Percentiles rank a stretch among this genome's conserved stretches.
Conservation (phyloP, 1,140 invertebrate species). For the Sitophilus oryzae region DNA sequence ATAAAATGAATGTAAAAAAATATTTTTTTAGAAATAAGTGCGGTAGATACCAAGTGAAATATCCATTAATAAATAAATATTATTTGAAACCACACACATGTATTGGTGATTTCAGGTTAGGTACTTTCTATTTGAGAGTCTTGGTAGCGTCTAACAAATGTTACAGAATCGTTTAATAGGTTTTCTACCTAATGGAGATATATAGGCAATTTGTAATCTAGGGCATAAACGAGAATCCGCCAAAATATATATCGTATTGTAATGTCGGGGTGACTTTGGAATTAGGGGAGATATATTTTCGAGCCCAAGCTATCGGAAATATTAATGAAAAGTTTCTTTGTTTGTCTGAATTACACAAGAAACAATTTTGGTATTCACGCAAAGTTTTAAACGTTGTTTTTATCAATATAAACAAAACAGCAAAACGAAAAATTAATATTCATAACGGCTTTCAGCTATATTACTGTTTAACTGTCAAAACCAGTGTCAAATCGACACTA, state of each 20-base stretch:
- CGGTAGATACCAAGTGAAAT: too few relatives aligned
- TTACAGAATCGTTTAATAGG: slow-evolving; percentile 6
- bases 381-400: too few relatives aligned
- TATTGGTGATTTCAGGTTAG: slow-evolving; percentile 21
- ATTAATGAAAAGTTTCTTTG: too few relatives aligned
- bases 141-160: slow-evolving; percentile 18
- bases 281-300: not conserved
- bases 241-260: not conserved
- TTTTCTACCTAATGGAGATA: slow-evolving; percentile 6
- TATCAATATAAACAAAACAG: too few relatives aligned
- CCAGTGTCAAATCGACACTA: not conserved
- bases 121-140: slow-evolving; percentile 17
- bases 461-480: not conserved
- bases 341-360: too few relatives aligned
- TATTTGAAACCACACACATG: slow-evolving; percentile 8
- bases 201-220: not conserved
- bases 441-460: not conserved
- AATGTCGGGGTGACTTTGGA: not conserved
- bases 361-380: too few relatives aligned
- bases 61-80: slow-evolving; percentile 3
- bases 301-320: too few relatives aligned
- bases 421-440: not conserved
- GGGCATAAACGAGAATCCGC: not conserved
- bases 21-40: too few relatives aligned
- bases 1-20: too few relatives aligned